Evolutionary conservation across 2,113 vertebrate species (phyloP).

Genomic region (Nothoprocta pentlandii): DNA sequence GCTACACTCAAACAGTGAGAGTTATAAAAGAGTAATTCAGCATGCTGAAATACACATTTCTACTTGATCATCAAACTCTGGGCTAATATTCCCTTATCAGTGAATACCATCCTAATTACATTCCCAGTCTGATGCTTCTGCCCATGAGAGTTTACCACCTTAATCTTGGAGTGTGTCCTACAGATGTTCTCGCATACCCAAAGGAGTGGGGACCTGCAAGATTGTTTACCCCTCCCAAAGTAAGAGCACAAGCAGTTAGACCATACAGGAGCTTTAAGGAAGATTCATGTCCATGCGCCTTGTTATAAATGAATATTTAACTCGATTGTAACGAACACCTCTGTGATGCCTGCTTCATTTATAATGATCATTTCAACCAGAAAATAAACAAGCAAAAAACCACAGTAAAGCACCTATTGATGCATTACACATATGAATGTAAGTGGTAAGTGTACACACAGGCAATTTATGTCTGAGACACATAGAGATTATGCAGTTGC

Average conservation of each 20-base stretch:
- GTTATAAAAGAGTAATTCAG: neutral
- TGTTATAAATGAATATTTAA: neutral
- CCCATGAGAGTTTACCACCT: neutral
- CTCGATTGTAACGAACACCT: neutral
- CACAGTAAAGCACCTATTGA: neutral
- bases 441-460: no score
- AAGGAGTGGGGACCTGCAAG: neutral
- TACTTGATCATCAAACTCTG: neutral
- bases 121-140: neutral
- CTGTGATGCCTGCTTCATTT: neutral
- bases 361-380: neutral
- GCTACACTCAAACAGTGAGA: neutral
- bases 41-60: neutral
- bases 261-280: neutral
- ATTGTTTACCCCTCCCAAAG: neutral
- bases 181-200: neutral
- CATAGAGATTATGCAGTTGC: neutral
- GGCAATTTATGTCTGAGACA: neutral
- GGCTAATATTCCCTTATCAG: neutral
- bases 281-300: accelerated
- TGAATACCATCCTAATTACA: neutral
- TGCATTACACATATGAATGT: neutral
- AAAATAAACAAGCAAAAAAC: neutral
- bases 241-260: neutral
- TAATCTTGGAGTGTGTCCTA: neutral